Base-by-base conservation (phyloP, 1,140 invertebrate genomes). In the Cecropterus lyciades region DNA sequence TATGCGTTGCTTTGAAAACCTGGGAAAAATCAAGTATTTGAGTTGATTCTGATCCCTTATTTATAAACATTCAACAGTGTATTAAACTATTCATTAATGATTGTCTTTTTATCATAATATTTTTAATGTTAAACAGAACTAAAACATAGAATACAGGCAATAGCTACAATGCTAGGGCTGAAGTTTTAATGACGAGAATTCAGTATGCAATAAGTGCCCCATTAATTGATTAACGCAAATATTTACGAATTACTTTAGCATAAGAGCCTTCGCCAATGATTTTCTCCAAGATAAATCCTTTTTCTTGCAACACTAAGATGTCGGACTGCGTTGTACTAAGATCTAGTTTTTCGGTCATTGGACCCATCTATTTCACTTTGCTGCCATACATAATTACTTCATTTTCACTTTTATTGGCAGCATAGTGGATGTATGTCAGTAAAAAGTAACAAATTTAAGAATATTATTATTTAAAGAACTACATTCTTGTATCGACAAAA, bases 1-100 rank as follows among this genome's bases (percentile, higher is more conserved):
- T 92, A 57, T 93, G 95, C 33, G 94, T 93, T 2, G 95, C 89
- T 73, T 94, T 88, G 77, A 93, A 95, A 9, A 95, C 94, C 94
- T 95, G 69, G 4, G 79, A 84, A 72, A 14, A 43, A 20, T 11
- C 6, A 30, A 30, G 27, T 30, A 30, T 30, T 7, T 7, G 27
- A 30, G 27, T 30, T 30, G 27, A 7, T 30, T 5, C 7, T 6
- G 27, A 5, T 4, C 13, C 40, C n/a, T 14, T 14, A 14, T 43
- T 43, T 0, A 43, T 3, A n/a, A 13, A 9, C 37, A 20, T 20
- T 20, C 20, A 20, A 20, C 5, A 30, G 7, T 8, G 20, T 24
- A 24, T 24, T 24, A 24, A 24, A 24, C n/a, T n/a, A n/a, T n/a
- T n/a, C 5, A 24, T 24, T 24, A 3, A 24, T 24, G 20, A 3